These are phyloP conservation scores for Macaria notata DNA, from an alignment of 2,888 invertebrate species.

Conservation along the genomic window DNA sequence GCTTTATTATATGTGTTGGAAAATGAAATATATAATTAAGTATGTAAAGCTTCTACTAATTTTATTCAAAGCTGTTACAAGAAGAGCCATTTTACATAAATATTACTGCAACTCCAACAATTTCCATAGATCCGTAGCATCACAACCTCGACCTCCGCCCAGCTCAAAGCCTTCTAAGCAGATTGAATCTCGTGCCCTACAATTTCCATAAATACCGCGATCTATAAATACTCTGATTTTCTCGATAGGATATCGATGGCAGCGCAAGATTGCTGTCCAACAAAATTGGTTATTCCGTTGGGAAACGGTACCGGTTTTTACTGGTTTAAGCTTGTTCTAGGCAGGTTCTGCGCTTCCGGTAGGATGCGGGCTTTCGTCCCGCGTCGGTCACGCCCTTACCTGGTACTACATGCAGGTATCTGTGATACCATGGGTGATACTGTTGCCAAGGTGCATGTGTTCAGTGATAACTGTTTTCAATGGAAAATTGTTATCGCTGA, in stretches of 20 bases:
- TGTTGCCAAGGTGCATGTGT: conserved; percentile 14
- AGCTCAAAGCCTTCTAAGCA: not conserved
- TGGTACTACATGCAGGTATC: conserved; percentile 4
- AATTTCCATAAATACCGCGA: conserved; percentile 22
- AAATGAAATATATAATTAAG: too few relatives aligned
- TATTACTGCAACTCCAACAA: too few relatives aligned
- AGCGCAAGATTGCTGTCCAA: conserved; percentile 40
- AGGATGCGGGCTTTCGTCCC: conserved; percentile 38
- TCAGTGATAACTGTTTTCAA: too few relatives aligned
- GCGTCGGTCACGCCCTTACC: conserved; percentile 27
- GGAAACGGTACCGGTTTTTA: conserved; percentile 48
- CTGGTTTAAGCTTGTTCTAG: conserved; percentile 25
- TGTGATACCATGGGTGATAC: conserved; percentile 10
- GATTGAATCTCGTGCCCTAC: conserved; percentile 11
- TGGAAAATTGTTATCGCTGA: too few relatives aligned
- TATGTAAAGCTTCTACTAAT: too few relatives aligned
- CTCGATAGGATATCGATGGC: conserved; percentile 29
- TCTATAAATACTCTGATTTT: conserved; percentile 20
- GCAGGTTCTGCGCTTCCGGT: conserved; percentile 33
- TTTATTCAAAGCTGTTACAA: too few relatives aligned
- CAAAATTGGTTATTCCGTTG: conserved; percentile 61
- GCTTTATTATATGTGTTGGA: too few relatives aligned
- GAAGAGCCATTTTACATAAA: too few relatives aligned
- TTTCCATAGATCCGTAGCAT: not conserved
- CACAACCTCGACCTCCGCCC: not conserved